These are phyloP conservation scores for Marronus borbonicus DNA, from an alignment of 2,888 invertebrate genomes.

Conservation along the genomic window DNA sequence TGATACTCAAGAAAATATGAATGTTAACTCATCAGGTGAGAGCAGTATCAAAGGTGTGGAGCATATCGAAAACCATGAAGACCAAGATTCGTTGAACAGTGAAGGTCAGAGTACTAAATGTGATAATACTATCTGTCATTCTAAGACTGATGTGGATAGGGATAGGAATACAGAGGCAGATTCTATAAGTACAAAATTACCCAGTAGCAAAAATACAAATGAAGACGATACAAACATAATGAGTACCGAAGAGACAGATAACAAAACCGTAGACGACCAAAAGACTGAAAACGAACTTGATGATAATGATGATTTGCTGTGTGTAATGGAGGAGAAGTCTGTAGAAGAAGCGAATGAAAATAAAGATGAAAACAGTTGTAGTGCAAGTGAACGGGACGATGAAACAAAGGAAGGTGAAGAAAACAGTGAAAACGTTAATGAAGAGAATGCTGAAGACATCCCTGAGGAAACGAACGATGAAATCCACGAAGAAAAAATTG, in stretches of 20 bases:
- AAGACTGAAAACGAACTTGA: conserved; percentile 33
- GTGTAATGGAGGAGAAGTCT: conserved; percentile 54
- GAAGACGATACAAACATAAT: conserved; percentile 32
- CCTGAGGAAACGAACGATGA: conserved; percentile 50
- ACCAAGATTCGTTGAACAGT: no score
- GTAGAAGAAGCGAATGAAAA: conserved; percentile 51
- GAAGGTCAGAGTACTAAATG: not conserved
- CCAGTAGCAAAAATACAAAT: not conserved
- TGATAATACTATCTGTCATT: not conserved
- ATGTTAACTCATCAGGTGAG: not conserved
- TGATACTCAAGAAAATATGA: not conserved
- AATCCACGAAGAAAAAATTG: conserved; percentile 53
- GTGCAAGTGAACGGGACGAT: conserved; percentile 64
- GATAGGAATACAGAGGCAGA: not conserved
- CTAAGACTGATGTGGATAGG: not conserved
- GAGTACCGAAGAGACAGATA: not conserved
- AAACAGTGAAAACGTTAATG: conserved; percentile 52
- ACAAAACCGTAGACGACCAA: conserved; percentile 17
- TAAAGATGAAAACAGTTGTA: conserved; percentile 51
- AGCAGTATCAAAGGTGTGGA: not conserved
- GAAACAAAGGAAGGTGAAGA: conserved; percentile 58
- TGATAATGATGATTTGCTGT: conserved; percentile 55
- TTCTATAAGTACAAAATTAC: not conserved
- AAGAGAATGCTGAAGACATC: conserved; percentile 50
- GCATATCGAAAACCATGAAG: not conserved